Base-by-base conservation (phyloP, 2,888 invertebrate species). In the Eupithecia tripunctaria region DNA sequence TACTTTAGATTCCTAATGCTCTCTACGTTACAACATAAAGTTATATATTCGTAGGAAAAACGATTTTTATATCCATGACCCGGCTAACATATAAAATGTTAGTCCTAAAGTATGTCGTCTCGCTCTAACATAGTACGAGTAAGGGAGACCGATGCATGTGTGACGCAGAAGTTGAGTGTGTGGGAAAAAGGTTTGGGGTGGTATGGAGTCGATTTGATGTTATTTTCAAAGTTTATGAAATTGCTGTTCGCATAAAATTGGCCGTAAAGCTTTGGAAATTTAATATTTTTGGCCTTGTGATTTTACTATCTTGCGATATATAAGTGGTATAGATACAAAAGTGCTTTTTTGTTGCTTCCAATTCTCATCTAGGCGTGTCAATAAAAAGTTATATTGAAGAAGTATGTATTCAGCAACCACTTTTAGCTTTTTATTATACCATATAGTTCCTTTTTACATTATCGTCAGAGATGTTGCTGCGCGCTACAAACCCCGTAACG, bases 51-150 rank as follows among this genome's bases (percentile, higher is more conserved):
- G 88, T 91, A 84, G 87, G 88, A 87, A 89, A 91, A 94, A 92
- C 91, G 93, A 93, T 93, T 94, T 93, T 93, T 94, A 94, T 93
- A 94, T 94, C 94, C 93, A 92, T 95, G 95, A 94, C 94, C 94
- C 93, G 86, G 93, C 92, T 90, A 95, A 94, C 94, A 88, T 93
- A 94, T 94, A 95, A 94, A 94, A 92, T 91, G 94, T 94, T 94
- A 88, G 92, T 90, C 94, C 92, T 93, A 91, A 92, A 92, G 91
- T 90, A 80, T 43, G 70, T 77, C 72, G 72, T 91, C 93, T 85
- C 86, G 75, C 80, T 93, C 90, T 82, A 71, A 76, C 80, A 67
- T 63, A 67, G 73, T 84, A 82, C 68, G 91, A 78, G 85, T 66
- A 86, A 92, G 83, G 68, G 86, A 84, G 91, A 89, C 21, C 81